Base-by-base conservation (phyloP, 2,888 invertebrate genomes). In the Bellardia pandia region DNA sequence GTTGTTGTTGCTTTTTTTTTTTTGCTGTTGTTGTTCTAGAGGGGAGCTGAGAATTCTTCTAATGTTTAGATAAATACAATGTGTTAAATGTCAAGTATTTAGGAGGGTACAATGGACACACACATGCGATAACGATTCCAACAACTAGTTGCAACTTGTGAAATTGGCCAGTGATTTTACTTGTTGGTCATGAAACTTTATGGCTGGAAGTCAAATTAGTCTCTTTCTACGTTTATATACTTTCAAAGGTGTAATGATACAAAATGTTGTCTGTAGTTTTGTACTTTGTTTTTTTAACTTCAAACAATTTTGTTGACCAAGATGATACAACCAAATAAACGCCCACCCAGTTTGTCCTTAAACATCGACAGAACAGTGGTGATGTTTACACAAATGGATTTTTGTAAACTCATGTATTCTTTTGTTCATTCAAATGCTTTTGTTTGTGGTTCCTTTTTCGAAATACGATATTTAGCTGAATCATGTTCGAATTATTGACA, bases 151-250 rank as follows among this genome's bases (percentile, higher is more conserved):
- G 83, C 85, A 85, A 78, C 81, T 75, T 82, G 78, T 82, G 45
- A 58, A 69, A 74, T 62, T 53, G 86, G 42, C 51, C 68, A 45
- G 79, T 64, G 66, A 62, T 78, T 66, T 68, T 14, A 68, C 53
- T 78, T 85, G 84, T 66, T 88, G 79, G 64, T 78, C 88, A 86
- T 89, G 89, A 89, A 90, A 90, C 90, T 91, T 91, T 90, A 86
- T 90, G 90, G 90, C 90, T 89, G 76, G 90, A 90, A 90, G 81
- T 81, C 77, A 81, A 87, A 91, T 91, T 91, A 91, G 91, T 88
- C 88, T 90, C 88, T 90, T 89, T 71, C 33, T 85, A 37, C 11
- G 13, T 77, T 72, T 45, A 40, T 68, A 30, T 69, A 33, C 42
- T 64, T 66, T 53, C 33, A 81, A 81, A 85, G 84, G 81, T 85